Evolutionary conservation across 2,113 vertebrate genomes (phyloP).

Genomic region (Orthonyx spaldingii): DNA sequence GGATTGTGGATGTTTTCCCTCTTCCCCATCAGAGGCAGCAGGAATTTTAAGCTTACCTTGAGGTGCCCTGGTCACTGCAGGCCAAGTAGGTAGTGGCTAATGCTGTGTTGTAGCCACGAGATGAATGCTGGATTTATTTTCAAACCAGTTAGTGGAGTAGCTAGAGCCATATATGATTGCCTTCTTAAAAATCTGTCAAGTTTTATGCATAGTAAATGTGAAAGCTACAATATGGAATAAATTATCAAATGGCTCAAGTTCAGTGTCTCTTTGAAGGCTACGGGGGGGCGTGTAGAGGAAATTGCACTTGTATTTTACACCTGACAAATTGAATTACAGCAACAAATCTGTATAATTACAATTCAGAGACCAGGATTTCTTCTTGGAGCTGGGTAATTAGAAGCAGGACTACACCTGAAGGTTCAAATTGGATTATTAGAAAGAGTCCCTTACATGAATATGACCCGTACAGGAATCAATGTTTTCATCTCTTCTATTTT

Average conservation of each 20-base stretch:
- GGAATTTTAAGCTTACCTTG: not conserved
- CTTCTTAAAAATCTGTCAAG: not conserved
- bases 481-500: slow-evolving; percentile 38
- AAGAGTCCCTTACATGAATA: not conserved
- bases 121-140: not conserved
- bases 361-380: slow-evolving; percentile 16
- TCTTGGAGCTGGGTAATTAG: not conserved
- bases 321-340: slow-evolving; percentile 47
- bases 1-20: not conserved
- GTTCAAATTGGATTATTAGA: slow-evolving; percentile 25
- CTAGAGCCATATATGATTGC: not conserved
- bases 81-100: not conserved
- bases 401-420: not conserved
- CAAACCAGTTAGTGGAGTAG: not conserved
- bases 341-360: slow-evolving; percentile 28
- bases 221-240: slow-evolving; percentile 36
- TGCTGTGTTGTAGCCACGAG: not conserved
- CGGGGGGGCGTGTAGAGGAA: not conserved
- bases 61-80: not conserved
- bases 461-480: not conserved
- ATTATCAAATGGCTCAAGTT: slow-evolving; percentile 26
- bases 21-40: fast-evolving
- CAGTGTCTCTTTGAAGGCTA: slow-evolving; percentile 24
- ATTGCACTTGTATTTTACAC: slow-evolving; percentile 44
- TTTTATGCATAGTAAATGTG: not conserved